phyloP scores from a whole-genome alignment of 2,888 invertebrate species.

The Ferdinandea cuprea region DNA sequence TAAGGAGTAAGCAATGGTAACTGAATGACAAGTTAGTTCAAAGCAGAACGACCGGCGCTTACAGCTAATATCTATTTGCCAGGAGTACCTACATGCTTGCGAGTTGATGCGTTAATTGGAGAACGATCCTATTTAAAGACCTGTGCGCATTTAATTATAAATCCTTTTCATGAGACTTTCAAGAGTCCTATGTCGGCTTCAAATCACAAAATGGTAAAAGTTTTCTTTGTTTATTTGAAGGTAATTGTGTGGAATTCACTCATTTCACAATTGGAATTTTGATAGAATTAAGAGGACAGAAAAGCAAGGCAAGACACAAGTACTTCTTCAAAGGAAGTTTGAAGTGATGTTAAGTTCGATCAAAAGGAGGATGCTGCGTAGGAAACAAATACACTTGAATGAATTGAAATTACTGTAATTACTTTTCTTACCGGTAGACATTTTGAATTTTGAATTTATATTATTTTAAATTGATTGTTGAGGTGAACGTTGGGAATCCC shows the following conservation, averaged over 20 bases:
- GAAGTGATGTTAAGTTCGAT: not conserved
- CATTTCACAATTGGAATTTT: conserved; percentile 13
- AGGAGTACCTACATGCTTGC: not conserved
- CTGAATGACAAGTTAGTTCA: too few relatives aligned
- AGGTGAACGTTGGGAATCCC: too few relatives aligned
- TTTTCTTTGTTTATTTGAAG: conserved; percentile 58
- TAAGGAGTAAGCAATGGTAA: too few relatives aligned
- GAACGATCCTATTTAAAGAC: conserved; percentile 23
- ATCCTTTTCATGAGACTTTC: conserved; percentile 55
- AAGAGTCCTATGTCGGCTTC: conserved; percentile 28
- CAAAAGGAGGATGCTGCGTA: too few relatives aligned
- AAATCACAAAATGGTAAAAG: conserved; percentile 26
- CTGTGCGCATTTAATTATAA: conserved; percentile 62
- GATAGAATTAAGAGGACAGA: not conserved
- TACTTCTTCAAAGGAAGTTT: conserved; percentile 21
- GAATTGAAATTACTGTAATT: too few relatives aligned
- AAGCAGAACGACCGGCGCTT: too few relatives aligned
- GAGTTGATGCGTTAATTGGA: conserved; percentile 41
- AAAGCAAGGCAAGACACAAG: conserved; percentile 19
- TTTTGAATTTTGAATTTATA: too few relatives aligned
- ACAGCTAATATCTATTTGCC: conserved; percentile 38
- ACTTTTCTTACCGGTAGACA: too few relatives aligned
- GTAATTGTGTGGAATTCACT: conserved; percentile 58
- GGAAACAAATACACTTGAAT: too few relatives aligned
- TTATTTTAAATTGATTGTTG: too few relatives aligned